A percentile compares a stretch with the other conserved stretches of the same genome.
Conservation (phyloP, 2,113 vertebrate genomes). For the Hyla sarda region DNA sequence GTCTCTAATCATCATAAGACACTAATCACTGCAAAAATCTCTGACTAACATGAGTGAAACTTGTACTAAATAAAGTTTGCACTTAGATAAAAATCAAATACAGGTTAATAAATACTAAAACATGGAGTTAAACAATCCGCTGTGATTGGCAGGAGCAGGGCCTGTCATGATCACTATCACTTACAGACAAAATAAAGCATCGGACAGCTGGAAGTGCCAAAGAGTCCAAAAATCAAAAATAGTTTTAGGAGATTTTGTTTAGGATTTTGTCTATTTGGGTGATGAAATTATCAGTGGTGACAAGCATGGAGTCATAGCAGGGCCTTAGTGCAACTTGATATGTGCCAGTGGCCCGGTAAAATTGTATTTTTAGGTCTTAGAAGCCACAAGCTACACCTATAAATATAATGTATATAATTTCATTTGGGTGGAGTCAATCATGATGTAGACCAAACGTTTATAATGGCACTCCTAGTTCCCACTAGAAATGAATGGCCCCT, state of each 20-base stretch:
- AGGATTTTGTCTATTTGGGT: not conserved
- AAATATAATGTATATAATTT: no score
- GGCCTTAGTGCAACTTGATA: no score
- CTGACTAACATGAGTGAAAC: not conserved
- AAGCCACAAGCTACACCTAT: no score
- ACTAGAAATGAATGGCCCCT: no score
- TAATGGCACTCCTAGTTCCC: no score
- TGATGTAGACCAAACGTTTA: no score
- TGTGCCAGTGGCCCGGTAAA: no score
- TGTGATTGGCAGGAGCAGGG: not conserved
- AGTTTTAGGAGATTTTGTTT: not conserved
- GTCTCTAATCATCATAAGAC: not conserved
- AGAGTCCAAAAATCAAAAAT: not conserved
- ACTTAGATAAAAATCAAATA: slow-evolving; percentile 1
- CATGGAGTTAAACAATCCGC: not conserved
- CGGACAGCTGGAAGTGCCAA: not conserved
- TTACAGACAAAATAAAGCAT: not conserved
- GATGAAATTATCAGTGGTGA: not conserved
- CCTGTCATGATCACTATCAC: not conserved
- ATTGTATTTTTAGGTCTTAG: no score
- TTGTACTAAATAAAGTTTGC: not conserved
- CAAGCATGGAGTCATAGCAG: not conserved
- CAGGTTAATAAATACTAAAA: not conserved
- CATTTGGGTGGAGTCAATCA: no score
- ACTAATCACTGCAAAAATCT: not conserved